Evolutionary conservation across 1,140 invertebrate genomes (phyloP), one percentile per base, ranked within the genome.

Genomic region (Centruroides sculpturatus): DNA sequence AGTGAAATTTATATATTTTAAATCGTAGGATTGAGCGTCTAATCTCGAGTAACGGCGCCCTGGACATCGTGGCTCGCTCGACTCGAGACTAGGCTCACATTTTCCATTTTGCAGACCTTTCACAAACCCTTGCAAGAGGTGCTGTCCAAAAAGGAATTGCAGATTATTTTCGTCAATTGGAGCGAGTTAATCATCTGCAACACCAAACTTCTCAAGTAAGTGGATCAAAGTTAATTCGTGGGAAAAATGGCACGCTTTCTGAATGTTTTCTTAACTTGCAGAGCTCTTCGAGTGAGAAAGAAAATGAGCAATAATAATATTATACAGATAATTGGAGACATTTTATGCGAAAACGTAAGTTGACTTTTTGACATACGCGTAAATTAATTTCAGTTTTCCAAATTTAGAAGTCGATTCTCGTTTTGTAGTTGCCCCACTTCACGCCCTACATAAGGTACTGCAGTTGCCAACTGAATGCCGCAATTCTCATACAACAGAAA

Each of bases 151-250:
- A 81, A 85, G 61, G 82, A 87, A 69, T 72, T 86, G 3, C 76
- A 83, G 12, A 77, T 78, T 59, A 84, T 90, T 54, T 90, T 91
- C 74, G 80, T 88, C 5, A 90, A 91, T 71, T 88, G 86, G 86
- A 79, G 83, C 65, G 84, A 88, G 65, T 82, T 91, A 51, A 82
- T 88, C 53, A 76, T 81, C 4, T 85, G 85, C 68, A 89, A 86
- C 70, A 80, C 82, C 53, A 83, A 81, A 68, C 82, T 89, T 69
- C 73, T 86, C 49, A 83, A 80, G 80, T 86, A 76, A 74, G 70
- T 70, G 68, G 23, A 23, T 23, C 23, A 2, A 2, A 23, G 23
- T 23, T 23, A 23, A 23, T 23, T n/a, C 23, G 23, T 23, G 23
- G 23, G 23, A 23, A 23, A 23, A 23, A 23, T 23, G 23, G 2